Conservation (phyloP, 2,113 vertebrate species). For the Tautogolabrus adspersus region DNA sequence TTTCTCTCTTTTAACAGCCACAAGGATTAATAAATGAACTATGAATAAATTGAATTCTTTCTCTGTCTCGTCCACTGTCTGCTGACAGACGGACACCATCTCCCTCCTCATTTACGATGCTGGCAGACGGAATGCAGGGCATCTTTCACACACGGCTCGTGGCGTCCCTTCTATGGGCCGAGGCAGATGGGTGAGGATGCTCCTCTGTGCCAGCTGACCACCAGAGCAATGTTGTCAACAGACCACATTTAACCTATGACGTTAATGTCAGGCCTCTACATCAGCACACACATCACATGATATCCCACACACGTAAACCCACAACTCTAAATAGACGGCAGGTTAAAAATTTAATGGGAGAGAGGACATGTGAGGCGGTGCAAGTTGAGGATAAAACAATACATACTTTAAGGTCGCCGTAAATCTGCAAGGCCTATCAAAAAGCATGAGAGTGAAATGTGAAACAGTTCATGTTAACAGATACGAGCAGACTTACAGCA, state of each 20-base stretch:
- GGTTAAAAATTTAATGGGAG: constrained; percentile 32
- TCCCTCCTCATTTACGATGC: constrained; percentile 41
- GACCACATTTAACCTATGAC: constrained; percentile 81
- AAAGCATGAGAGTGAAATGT: neutral
- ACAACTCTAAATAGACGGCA: constrained; percentile 65
- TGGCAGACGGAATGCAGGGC: constrained; percentile 73
- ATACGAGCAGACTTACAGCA: constrained; percentile 87
- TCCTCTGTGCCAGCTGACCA: constrained; percentile 54
- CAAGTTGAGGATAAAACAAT: constrained; percentile 38
- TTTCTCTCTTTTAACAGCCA: constrained; percentile 25
- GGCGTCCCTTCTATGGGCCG: constrained; percentile 83
- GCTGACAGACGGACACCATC: constrained; percentile 35
- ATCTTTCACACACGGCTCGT: constrained; percentile 78
- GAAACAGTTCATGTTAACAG: neutral
- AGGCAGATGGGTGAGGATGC: constrained; percentile 42
- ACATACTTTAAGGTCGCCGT: neutral
- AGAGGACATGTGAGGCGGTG: neutral
- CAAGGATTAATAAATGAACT: constrained; percentile 42
- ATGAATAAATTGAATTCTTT: constrained; percentile 28
- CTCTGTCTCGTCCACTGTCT: neutral
- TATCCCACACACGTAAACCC: constrained; percentile 56
- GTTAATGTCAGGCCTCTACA: constrained; percentile 68
- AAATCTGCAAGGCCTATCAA: neutral
- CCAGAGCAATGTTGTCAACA: constrained; percentile 65
- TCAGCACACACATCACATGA: constrained; percentile 63